Evolutionary conservation across 2,113 vertebrate species (phyloP).

Genomic region (Daphoenositta chrysoptera): DNA sequence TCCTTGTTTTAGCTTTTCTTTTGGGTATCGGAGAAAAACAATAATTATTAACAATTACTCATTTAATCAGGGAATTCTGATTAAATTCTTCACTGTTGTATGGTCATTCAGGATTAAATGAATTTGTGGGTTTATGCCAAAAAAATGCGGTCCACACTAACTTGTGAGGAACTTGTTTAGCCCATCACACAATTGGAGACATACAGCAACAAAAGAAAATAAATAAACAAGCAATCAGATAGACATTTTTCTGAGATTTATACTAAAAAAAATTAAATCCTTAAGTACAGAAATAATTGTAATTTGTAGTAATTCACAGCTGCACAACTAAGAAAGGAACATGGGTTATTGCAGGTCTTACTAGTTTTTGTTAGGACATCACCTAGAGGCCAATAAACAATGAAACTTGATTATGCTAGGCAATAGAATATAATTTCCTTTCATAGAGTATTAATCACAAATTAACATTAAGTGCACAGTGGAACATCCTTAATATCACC

Average conservation of each 20-base stretch:
- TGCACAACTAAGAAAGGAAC: not conserved
- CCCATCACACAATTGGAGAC: not conserved
- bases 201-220: not conserved
- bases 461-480: not conserved
- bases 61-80: not conserved
- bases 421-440: not conserved
- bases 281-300: not conserved
- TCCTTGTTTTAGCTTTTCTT: not conserved
- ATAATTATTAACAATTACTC: not conserved
- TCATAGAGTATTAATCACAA: not conserved
- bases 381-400: not conserved
- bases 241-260: not conserved
- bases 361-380: not conserved
- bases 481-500: fast-evolving
- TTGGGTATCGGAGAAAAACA: not conserved
- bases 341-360: not conserved
- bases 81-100: not conserved
- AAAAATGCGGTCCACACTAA: not conserved
- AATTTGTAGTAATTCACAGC: not conserved
- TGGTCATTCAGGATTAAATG: not conserved
- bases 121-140: not conserved
- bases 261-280: not conserved
- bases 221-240: not conserved
- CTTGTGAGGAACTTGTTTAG: not conserved
- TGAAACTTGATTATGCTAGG: not conserved